Percentiles rank a stretch among this genome's conserved stretches.
These are phyloP conservation scores for Protophormia terraenovae DNA, from an alignment of 2,888 invertebrate species.

Conservation along the genomic window DNA sequence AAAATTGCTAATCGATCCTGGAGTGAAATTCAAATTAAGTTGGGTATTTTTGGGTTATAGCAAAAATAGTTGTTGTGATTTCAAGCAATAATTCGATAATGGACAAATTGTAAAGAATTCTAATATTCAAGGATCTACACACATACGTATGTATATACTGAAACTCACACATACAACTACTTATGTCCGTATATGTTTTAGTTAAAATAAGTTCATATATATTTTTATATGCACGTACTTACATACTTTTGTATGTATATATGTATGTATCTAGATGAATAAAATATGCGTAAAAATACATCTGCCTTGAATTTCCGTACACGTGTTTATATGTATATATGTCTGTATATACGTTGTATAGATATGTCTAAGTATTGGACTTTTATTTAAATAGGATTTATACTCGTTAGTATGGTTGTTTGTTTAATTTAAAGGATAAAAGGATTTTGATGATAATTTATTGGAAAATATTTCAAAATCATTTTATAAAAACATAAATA, in stretches of 20 bases:
- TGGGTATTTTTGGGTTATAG: constrained; percentile 16
- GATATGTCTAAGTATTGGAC: neutral
- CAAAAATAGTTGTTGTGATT: constrained; percentile 45
- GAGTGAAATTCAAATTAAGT: constrained; percentile 53
- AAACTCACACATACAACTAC: too few species aligned
- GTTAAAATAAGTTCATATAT: too few species aligned
- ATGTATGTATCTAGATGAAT: too few species aligned
- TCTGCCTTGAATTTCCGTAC: neutral
- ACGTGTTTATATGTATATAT: neutral
- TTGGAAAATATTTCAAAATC: constrained; percentile 40
- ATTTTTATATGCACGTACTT: too few species aligned
- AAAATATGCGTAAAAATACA: too few species aligned
- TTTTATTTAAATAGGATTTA: constrained; percentile 50
- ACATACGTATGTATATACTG: neutral
- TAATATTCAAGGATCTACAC: constrained; percentile 2
- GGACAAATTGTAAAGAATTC: constrained; percentile 53
- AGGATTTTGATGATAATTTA: constrained; percentile 51
- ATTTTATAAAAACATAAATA: constrained; percentile 23
- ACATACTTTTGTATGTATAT: too few species aligned
- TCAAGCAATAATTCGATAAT: constrained; percentile 59
- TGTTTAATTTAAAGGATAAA: constrained; percentile 60
- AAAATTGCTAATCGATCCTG: constrained; percentile 51
- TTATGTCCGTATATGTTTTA: too few species aligned
- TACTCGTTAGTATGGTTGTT: constrained; percentile 33
- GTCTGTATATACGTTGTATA: neutral